Conservation (phyloP, 2,888 invertebrate genomes). For the Dynastes maya region DNA sequence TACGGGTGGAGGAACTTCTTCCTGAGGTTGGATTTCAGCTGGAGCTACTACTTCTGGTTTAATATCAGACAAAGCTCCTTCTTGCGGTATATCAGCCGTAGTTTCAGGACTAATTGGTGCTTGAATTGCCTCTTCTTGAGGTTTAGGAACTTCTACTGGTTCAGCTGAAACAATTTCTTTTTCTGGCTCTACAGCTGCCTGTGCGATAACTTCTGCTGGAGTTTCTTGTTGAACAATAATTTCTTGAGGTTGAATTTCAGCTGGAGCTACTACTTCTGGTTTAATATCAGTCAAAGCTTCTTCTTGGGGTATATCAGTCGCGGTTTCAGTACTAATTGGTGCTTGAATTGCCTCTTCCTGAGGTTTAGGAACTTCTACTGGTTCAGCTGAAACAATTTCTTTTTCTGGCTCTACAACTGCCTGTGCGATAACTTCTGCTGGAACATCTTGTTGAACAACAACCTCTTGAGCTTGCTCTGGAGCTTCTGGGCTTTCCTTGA, state of each 20-base stretch:
- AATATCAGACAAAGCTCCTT: constrained; percentile 4
- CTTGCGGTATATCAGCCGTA: constrained; percentile 12
- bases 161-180: background rate
- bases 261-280: constrained; percentile 44
- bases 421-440: background rate
- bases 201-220: constrained; percentile 2
- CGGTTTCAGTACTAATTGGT: constrained; percentile 53
- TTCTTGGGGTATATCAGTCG: constrained; percentile 19
- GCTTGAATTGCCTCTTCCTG: constrained; percentile 58
- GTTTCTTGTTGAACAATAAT: background rate
- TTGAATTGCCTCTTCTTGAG: constrained; percentile 58
- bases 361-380: constrained; percentile 24
- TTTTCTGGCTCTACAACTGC: constrained; percentile 12
- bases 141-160: background rate
- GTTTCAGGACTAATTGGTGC: constrained; percentile 54
- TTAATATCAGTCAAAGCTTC: constrained; percentile 8
- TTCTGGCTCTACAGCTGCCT: constrained; percentile 16
- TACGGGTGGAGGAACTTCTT: background rate
- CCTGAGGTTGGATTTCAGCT: constrained; percentile 19
- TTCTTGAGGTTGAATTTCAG: constrained; percentile 18
- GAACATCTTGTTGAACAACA: background rate
- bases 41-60: constrained; percentile 43
- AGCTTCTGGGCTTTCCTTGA: constrained; percentile 5
- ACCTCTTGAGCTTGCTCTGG: constrained; percentile 11
- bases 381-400: constrained; percentile 19